These are phyloP conservation scores for Brevimyrus niger DNA, from an alignment of 2,113 vertebrate genomes.

Conservation along the genomic window DNA sequence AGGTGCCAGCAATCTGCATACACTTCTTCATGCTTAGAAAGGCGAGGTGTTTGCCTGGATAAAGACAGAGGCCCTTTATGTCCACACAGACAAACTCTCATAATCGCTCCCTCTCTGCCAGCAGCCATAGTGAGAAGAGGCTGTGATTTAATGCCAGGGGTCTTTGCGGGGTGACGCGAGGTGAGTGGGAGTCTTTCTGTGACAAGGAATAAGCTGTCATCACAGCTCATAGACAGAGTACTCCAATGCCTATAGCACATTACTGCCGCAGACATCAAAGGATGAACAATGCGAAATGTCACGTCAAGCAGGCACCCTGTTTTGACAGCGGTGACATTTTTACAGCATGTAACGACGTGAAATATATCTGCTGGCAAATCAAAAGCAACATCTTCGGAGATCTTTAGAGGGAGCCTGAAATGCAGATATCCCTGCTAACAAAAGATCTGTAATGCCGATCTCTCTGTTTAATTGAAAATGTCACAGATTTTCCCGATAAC, in stretches of 20 bases:
- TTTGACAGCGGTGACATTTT: constrained; percentile 7
- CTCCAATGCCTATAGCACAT: background rate
- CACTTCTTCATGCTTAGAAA: background rate
- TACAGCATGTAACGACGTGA: background rate
- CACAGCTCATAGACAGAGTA: background rate
- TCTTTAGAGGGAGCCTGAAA: background rate
- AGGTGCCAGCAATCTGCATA: background rate
- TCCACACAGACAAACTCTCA: background rate
- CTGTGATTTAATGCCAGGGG: constrained; percentile 1
- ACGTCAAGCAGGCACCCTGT: background rate
- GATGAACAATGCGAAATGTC: background rate
- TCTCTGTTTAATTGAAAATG: background rate
- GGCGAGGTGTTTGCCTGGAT: background rate
- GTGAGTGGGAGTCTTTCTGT: constrained; percentile 4
- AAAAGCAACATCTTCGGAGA: background rate
- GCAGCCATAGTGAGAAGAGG: background rate
- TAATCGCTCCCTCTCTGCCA: background rate
- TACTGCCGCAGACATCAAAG: constrained; percentile 1
- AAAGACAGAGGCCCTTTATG: background rate
- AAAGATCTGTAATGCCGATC: background rate
- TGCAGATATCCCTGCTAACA: background rate
- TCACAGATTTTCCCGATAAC: background rate
- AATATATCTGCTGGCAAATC: constrained; percentile 1
- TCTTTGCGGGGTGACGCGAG: background rate
- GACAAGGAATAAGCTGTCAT: constrained; percentile 6